These are phyloP conservation scores for Oryzias dopingdopingensis DNA, from an alignment of 2,797 vertebrate species.

Conservation along the genomic window DNA sequence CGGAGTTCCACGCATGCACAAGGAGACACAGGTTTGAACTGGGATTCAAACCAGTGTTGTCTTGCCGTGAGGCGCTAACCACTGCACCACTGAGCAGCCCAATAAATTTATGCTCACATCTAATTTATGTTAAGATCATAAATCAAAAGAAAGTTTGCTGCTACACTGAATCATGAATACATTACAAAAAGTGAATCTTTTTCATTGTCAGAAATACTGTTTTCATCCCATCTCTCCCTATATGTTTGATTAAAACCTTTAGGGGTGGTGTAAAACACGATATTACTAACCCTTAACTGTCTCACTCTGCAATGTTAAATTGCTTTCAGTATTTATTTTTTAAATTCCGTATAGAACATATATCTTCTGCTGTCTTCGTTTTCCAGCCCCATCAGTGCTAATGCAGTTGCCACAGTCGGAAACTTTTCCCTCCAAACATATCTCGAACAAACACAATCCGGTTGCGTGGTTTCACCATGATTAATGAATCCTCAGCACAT, in stretches of 20 bases:
- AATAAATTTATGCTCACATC: too few relatives aligned
- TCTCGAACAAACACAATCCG: conserved; percentile 38
- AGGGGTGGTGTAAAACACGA: not conserved
- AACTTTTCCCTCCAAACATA: conserved; percentile 48
- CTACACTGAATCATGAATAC: not conserved
- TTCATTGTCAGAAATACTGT: not conserved
- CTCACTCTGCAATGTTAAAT: conserved; percentile 2
- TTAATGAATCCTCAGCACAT: conserved; percentile 50
- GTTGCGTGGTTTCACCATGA: conserved; percentile 50
- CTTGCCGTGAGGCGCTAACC: too few relatives aligned
- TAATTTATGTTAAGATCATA: too few relatives aligned
- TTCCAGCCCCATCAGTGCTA: conserved; percentile 27
- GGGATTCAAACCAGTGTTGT: too few relatives aligned
- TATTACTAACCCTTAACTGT: conserved; percentile 12
- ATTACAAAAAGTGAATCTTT: not conserved
- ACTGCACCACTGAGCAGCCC: too few relatives aligned
- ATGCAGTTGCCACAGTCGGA: conserved; percentile 30
- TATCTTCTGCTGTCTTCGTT: conserved; percentile 10
- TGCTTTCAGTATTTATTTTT: conserved; percentile 6
- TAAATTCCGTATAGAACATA: not conserved
- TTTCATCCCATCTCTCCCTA: not conserved
- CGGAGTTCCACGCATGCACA: too few relatives aligned
- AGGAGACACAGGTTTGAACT: too few relatives aligned
- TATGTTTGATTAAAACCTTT: not conserved
- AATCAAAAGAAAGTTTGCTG: too few relatives aligned